A percentile compares a stretch with the other conserved stretches of the same genome.
These are phyloP conservation scores for Hyposoter didymator DNA, from an alignment of 2,888 invertebrate species.

Conservation along the genomic window DNA sequence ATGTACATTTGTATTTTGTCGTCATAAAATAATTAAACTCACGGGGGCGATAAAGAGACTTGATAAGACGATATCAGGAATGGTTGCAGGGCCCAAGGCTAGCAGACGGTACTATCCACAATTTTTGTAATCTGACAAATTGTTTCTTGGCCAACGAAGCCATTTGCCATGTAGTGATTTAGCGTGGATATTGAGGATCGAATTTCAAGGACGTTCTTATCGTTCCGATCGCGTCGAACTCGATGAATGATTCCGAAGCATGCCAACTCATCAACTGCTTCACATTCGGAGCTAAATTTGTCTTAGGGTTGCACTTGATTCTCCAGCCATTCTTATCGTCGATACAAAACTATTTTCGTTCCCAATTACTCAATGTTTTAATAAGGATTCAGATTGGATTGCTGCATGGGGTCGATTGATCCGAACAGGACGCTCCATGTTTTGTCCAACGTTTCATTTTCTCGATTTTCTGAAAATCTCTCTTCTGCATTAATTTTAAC, in stretches of 20 bases:
- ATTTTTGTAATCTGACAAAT: slow-evolving; percentile 47
- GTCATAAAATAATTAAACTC: neutral
- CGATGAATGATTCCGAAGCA: slow-evolving; percentile 12
- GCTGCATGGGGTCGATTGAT: no score
- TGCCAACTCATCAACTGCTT: slow-evolving; percentile 4
- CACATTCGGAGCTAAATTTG: slow-evolving; percentile 19
- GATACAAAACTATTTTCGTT: neutral
- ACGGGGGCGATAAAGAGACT: neutral
- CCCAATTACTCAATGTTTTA: neutral
- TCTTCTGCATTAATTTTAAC: no score
- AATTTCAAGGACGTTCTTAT: slow-evolving; percentile 61
- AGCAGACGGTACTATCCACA: neutral
- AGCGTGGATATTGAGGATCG: slow-evolving; percentile 51
- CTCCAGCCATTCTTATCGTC: neutral
- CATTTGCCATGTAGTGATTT: slow-evolving; percentile 9
- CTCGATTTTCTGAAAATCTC: no score
- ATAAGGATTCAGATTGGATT: neutral
- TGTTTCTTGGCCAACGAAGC: slow-evolving; percentile 12
- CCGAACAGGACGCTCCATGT: no score
- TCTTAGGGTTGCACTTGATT: neutral
- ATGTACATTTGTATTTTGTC: neutral
- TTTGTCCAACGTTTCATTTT: no score
- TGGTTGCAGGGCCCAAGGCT: slow-evolving; percentile 27
- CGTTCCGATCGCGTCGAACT: slow-evolving; percentile 36
- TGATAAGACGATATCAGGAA: neutral